Percentiles rank a stretch among this genome's conserved stretches.
These are phyloP conservation scores for Catagonus wagneri DNA, from an alignment of 2,113 vertebrate species.

Conservation along the genomic window DNA sequence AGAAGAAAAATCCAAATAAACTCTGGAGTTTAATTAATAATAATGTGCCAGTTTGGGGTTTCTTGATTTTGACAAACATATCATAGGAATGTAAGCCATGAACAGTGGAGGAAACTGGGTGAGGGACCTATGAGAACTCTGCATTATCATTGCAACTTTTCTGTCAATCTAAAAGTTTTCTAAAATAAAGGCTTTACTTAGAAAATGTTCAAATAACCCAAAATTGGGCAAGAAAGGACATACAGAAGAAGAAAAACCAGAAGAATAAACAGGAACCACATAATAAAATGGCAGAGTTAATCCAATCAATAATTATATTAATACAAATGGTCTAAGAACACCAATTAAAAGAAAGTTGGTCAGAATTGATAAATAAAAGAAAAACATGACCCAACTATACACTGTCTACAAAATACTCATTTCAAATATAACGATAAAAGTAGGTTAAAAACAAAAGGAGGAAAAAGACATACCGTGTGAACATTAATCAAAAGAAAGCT, in stretches of 20 bases:
- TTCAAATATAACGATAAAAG: constrained; percentile 29
- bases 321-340: constrained; percentile 35
- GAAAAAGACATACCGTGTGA: constrained; percentile 25
- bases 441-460: constrained; percentile 64
- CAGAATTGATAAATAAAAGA: constrained; percentile 43
- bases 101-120: background rate
- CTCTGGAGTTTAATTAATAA: constrained; percentile 24
- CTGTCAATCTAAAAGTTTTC: background rate
- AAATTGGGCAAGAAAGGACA: background rate
- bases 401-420: constrained; percentile 55
- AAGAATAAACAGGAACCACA: constrained; percentile 23
- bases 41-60: background rate
- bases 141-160: constrained; percentile 20
- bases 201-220: constrained; percentile 23
- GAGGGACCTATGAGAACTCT: background rate
- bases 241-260: constrained; percentile 1
- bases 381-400: background rate
- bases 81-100: background rate
- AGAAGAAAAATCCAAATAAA: constrained; percentile 46
- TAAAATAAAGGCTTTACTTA: constrained; percentile 19
- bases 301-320: constrained; percentile 52
- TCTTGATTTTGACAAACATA: constrained; percentile 44
- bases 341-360: constrained; percentile 35
- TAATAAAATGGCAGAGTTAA: constrained; percentile 47
- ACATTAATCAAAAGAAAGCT: constrained; percentile 56